These are phyloP conservation scores for Drosophila insularis DNA, from an alignment of 1,140 invertebrate genomes.

Conservation along the genomic window DNA sequence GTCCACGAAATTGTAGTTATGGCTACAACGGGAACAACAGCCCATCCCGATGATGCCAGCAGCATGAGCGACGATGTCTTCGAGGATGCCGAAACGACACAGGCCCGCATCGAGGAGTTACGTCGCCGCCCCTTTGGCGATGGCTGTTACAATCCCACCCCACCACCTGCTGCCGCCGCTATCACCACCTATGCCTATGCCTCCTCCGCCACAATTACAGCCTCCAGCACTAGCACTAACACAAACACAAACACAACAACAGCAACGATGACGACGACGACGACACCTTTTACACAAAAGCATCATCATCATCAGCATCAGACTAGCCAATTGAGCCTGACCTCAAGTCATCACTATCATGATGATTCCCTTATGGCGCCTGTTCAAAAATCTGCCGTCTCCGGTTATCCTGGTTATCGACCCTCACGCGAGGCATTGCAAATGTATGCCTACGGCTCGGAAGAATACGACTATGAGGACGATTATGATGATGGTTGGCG, in stretches of 20 bases:
- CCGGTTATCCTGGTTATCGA: conserved; percentile 90
- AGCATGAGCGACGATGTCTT: conserved; percentile 92
- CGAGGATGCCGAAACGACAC: conserved; percentile 84
- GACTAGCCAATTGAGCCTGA: conserved; percentile 62
- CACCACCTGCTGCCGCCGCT: conserved; percentile 33
- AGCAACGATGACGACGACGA: conserved; percentile 30
- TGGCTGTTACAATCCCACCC: conserved; percentile 72
- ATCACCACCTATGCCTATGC: conserved; percentile 11
- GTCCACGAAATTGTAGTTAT: conserved; percentile 17
- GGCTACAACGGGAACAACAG: conserved; percentile 21
- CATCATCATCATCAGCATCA: conserved; percentile 62
- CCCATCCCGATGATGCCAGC: conserved; percentile 83
- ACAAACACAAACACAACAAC: conserved; percentile 32
- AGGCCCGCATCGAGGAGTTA: conserved; percentile 73
- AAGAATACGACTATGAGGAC: conserved; percentile 59
- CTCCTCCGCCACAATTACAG: conserved; percentile 1
- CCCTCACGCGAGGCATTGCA: conserved; percentile 87
- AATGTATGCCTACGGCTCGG: conserved; percentile 79
- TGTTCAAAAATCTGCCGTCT: conserved; percentile 85
- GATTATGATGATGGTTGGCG: conserved; percentile 79
- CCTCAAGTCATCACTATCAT: conserved; percentile 75
- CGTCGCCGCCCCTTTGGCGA: conserved; percentile 70
- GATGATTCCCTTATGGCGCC: conserved; percentile 73
- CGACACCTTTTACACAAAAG: conserved; percentile 46
- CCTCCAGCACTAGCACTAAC: background rate